Percentiles rank a stretch among this genome's conserved stretches.
Evolutionary conservation across 2,113 vertebrate genomes (phyloP).

Genomic region (Pyxicephalus adspersus): DNA sequence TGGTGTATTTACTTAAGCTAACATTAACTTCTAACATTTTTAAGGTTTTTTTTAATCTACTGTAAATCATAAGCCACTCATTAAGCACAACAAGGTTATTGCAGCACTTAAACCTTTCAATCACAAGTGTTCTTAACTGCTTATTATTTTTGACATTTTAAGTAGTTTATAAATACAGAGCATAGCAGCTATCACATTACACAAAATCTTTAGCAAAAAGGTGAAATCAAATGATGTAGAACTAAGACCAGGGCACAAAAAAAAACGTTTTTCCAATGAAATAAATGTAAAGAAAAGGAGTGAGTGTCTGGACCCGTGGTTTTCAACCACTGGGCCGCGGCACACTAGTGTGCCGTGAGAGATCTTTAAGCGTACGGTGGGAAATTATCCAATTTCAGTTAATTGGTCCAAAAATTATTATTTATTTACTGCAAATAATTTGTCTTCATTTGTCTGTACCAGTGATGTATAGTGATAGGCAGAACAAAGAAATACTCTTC

Average conservation of each 20-base stretch:
- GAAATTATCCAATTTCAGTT: too few relatives aligned
- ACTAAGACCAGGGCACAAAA: background rate
- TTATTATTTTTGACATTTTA: constrained; percentile 1
- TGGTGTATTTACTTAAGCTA: too few relatives aligned
- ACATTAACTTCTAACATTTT: too few relatives aligned
- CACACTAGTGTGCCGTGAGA: too few relatives aligned
- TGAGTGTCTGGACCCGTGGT: too few relatives aligned
- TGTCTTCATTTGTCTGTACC: too few relatives aligned
- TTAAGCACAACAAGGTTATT: background rate
- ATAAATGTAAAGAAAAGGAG: background rate
- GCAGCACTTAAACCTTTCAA: background rate
- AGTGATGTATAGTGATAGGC: too few relatives aligned
- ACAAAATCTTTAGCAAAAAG: background rate
- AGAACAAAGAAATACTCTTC: too few relatives aligned
- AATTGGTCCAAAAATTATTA: too few relatives aligned
- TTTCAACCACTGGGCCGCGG: too few relatives aligned
- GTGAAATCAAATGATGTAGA: background rate
- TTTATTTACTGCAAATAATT: too few relatives aligned
- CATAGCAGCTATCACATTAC: background rate
- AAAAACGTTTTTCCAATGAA: background rate
- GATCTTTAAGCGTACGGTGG: too few relatives aligned
- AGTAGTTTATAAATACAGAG: background rate
- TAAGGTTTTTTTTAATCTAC: background rate
- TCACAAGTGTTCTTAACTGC: background rate
- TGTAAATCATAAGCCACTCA: background rate